Conservation (phyloP, 2,797 vertebrate species). For the Argya squamiceps region DNA sequence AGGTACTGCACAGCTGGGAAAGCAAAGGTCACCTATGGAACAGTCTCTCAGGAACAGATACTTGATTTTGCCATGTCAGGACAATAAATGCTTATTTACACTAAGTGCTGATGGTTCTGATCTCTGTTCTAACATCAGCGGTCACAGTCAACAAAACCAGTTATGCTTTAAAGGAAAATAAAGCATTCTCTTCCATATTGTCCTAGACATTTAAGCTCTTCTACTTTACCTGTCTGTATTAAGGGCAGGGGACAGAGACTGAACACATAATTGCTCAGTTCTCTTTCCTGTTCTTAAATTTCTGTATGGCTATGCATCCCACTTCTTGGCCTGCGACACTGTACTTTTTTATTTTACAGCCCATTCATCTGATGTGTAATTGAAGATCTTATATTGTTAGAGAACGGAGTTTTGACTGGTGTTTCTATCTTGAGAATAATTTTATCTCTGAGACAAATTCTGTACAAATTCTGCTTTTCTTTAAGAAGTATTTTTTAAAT, state of each 20-base stretch:
- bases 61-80: neutral
- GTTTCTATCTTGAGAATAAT: neutral
- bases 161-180: neutral
- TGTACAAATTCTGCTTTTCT: neutral
- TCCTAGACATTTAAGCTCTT: neutral
- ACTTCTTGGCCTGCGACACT: neutral
- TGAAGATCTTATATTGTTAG: neutral
- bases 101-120: neutral
- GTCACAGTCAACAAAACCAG: neutral
- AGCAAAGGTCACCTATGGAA: neutral
- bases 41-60: neutral
- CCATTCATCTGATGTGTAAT: neutral
- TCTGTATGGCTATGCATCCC: neutral
- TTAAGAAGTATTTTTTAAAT: neutral
- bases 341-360: neutral
- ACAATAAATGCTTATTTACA: neutral
- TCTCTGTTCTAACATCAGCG: neutral
- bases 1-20: neutral
- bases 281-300: neutral
- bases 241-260: neutral
- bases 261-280: neutral
- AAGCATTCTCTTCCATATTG: neutral
- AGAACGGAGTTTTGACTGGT: neutral
- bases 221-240: fast-evolving
- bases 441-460: neutral